phyloP scores from a whole-genome alignment of 2,797 vertebrate genomes.

The Micrastur ruficollis region DNA sequence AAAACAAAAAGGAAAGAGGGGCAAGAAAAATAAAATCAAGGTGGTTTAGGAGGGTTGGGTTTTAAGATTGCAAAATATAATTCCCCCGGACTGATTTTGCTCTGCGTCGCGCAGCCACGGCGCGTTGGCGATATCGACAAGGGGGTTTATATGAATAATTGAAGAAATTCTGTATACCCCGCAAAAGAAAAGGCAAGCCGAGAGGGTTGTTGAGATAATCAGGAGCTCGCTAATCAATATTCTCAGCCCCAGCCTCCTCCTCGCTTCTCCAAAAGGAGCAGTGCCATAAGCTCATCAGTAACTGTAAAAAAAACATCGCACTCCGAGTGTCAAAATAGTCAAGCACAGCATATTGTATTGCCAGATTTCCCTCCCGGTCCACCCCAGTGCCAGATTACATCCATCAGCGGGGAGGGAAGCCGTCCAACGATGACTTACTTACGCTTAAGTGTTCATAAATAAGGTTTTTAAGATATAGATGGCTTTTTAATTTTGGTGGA shows the following conservation, averaged over 20 bases:
- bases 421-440: constrained; percentile 75
- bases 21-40: neutral
- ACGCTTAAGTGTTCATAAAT: constrained; percentile 79
- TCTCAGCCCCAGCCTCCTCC: constrained; percentile 54
- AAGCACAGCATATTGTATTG: constrained; percentile 77
- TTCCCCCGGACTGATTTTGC: constrained; percentile 9
- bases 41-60: neutral
- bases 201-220: constrained; percentile 85
- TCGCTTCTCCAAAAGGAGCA: constrained; percentile 72
- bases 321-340: constrained; percentile 79
- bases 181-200: constrained; percentile 71
- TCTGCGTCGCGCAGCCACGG: constrained; percentile 22
- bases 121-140: constrained; percentile 76
- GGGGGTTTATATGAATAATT: constrained; percentile 77
- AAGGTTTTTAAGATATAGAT: constrained; percentile 77
- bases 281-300: constrained; percentile 80
- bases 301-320: constrained; percentile 78
- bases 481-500: constrained; percentile 80
- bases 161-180: constrained; percentile 86
- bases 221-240: constrained; percentile 73
- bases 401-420: constrained; percentile 76
- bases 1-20: neutral
- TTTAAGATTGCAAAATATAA: constrained; percentile 16
- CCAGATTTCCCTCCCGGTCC: constrained; percentile 71
- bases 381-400: constrained; percentile 74